Evolutionary conservation across 2,888 invertebrate species (phyloP), one percentile per base, ranked within the genome.

Genomic region (Smittia sp.): DNA sequence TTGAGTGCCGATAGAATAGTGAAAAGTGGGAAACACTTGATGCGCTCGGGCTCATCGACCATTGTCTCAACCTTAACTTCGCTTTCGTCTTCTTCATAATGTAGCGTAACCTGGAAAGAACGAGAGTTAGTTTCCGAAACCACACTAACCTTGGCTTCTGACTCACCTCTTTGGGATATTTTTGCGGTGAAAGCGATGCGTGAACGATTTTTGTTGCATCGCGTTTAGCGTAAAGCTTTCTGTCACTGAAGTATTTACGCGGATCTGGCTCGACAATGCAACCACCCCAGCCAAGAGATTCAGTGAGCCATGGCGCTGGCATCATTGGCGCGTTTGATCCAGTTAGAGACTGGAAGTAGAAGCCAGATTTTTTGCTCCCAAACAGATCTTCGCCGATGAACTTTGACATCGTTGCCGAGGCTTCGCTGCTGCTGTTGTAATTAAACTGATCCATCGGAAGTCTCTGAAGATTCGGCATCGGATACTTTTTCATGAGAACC

Each of bases 11-110:
- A 82, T 80, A 94, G 84, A 75, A 94, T 85, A 1, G 93, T 92
- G 80, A 90, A 91, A 75, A 94, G 84, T 74, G 94, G 94, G 80
- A 93, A 92, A 82, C 94, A 94, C 80, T 92, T 90, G 75, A 94
- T 90, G 77, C 92, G 86, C 39, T 91, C 89, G 27, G 84, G 84
- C 77, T 85, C 82, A 77, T 85, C 85, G 74, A 85, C 83, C 69
- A 84, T 78, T 77, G 83, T 84, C 77, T 85, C 86, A 27, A 85
- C 84, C 78, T 84, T 83, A 74, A 86, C 84, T 66, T 83, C 84
- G n/a, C 79, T 79, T 75, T 83, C 81, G 77, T 82, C 81, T 77
- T 83, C 83, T 74, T 83, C 82, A 76, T 83, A 83, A 76, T 84
- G 83, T 75, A 83, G 81, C 73, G 84, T 83, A 74, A 85, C 83